Evolutionary conservation across 2,797 vertebrate genomes (phyloP), one percentile per base, ranked within the genome.

Genomic region (Melopsittacus undulatus): DNA sequence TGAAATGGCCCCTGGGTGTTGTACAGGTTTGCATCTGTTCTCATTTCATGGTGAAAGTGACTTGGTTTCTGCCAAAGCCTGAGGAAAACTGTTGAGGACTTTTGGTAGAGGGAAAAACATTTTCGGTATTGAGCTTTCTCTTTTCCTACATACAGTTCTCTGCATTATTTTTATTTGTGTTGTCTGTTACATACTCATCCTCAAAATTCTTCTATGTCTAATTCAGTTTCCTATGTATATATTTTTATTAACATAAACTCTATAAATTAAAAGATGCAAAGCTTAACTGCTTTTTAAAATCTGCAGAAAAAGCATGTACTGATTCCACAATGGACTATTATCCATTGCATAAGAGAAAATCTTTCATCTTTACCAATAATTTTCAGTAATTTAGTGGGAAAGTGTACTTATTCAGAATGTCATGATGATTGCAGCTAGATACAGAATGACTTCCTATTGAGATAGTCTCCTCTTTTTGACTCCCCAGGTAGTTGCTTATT

Each of bases 141-240:
- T 74, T 88, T 48, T 91, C 22, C 11, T 87, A 4, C 5, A 1
- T 43, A 17, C 11, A 3, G 6, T 88, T 94, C 18, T 78, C 36
- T 63, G 34, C n/a, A 7, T 87, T 62, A n/a, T 51, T 89, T 21
- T 90, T 5, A 36, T 61, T 63, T 81, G 8, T 82, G 5, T 49
- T 59, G 11, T 68, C 40, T 89, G 0, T 42, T 56, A 9, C 9
- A 10, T 80, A 51, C 4, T 9, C 1, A 1, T 61, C 45, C 38
- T 78, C 32, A 82, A 19, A 83, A 49, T 45, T 14, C 15, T 61
- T 90, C 23, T 69, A 7, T 68, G 7, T 91, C 67, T 68, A 36
- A 56, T 79, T 85, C n/a, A 38, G 9, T 48, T 90, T 46, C 16
- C 46, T 68, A 9, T 6, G 1, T 68, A 11, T 21, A 8, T 42